Conservation (phyloP, 2,797 vertebrate species). For the Chiroxiphia lanceolata region DNA sequence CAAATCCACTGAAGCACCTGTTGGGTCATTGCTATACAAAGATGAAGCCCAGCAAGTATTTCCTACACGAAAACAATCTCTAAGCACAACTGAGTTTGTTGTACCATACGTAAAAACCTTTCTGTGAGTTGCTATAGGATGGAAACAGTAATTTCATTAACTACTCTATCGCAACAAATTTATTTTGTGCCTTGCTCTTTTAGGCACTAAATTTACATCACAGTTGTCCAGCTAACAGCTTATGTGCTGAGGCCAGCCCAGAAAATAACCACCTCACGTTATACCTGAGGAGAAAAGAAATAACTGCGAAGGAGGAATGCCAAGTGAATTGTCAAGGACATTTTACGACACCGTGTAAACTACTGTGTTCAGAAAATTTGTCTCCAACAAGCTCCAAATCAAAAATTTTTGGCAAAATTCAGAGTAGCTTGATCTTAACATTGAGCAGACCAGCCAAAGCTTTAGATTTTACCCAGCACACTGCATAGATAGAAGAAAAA, state of each 20-base stretch:
- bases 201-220: not conserved
- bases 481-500: not conserved
- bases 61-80: not conserved
- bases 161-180: not conserved
- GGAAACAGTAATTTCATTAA: not conserved
- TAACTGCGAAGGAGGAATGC: not conserved
- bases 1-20: not conserved
- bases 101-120: not conserved
- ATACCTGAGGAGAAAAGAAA: not conserved
- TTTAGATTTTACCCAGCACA: not conserved
- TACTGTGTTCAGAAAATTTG: not conserved
- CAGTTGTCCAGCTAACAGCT: not conserved
- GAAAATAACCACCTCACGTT: not conserved
- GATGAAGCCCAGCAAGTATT: not conserved
- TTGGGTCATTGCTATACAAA: not conserved
- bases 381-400: not conserved
- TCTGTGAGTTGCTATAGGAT: not conserved
- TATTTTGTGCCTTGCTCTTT: not conserved
- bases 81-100: not conserved
- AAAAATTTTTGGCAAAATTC: not conserved
- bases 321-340: not conserved
- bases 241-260: not conserved
- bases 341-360: not conserved
- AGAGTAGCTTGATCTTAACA: not conserved
- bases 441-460: rapidly evolving